A percentile compares a stretch with the other conserved stretches of the same genome.
Conservation (phyloP, 92 coral and sea anemone genomes). For the Epizoanthus stellaris region DNA sequence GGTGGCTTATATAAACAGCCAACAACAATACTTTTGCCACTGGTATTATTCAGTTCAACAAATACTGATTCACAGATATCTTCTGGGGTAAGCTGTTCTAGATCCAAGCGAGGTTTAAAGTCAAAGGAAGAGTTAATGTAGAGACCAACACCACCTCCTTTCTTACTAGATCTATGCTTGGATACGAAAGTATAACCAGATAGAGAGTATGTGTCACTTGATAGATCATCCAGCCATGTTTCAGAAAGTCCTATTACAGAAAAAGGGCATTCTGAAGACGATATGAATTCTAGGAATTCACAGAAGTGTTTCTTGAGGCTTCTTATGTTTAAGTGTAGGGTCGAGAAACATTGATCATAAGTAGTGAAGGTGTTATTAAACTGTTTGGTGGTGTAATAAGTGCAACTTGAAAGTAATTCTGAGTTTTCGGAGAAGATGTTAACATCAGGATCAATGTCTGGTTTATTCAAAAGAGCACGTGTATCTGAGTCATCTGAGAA, state of each 20-base stretch:
- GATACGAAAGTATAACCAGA: slow-evolving; percentile 44
- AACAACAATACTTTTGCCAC: slow-evolving; percentile 34
- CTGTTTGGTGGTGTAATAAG: slow-evolving; percentile 47
- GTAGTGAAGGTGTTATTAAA: slow-evolving; percentile 48
- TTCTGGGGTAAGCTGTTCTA: slow-evolving; percentile 45
- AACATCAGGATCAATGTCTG: slow-evolving; percentile 58
- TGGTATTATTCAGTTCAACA: slow-evolving; percentile 33
- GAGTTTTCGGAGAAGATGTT: slow-evolving; percentile 48
- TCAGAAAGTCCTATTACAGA: slow-evolving; percentile 48
- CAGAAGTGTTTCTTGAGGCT: slow-evolving; percentile 51
- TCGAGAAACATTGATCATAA: slow-evolving; percentile 47
- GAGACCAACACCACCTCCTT: slow-evolving; percentile 55
- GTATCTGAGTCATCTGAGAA: slow-evolving; percentile 54
- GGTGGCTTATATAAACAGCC: slow-evolving; percentile 57
- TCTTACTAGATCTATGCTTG: slow-evolving; percentile 44
- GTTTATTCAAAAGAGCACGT: slow-evolving; percentile 42
- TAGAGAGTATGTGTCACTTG: slow-evolving; percentile 43
- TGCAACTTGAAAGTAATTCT: slow-evolving; percentile 50
- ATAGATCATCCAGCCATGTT: slow-evolving; percentile 42
- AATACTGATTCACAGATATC: slow-evolving; percentile 49
- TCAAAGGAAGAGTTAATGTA: slow-evolving; percentile 51
- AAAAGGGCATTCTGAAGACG: slow-evolving; percentile 35
- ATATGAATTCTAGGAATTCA: slow-evolving; percentile 44
- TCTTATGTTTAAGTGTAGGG: slow-evolving; percentile 53
- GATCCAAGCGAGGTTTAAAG: slow-evolving; percentile 43